Percentiles rank a stretch among this genome's conserved stretches.
phyloP scores from a whole-genome alignment of 2,113 vertebrate genomes.

The Siniperca chuatsi region DNA sequence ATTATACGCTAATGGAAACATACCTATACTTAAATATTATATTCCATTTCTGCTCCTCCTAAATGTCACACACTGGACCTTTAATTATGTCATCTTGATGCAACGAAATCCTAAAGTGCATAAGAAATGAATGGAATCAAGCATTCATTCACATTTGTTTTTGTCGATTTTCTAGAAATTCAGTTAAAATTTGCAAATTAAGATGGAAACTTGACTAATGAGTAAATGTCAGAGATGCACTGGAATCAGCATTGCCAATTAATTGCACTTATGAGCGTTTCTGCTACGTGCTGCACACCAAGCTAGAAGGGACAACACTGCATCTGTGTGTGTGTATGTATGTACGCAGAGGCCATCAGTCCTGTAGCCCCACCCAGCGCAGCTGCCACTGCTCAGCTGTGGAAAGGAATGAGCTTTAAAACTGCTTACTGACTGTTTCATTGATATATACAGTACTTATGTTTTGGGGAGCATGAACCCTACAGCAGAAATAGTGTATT shows the following conservation, averaged over 20 bases:
- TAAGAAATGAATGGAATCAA: no score
- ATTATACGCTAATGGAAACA: no score
- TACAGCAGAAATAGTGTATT: background rate
- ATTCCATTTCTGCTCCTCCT: no score
- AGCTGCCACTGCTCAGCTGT: background rate
- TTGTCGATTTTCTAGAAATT: no score
- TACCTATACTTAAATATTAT: no score
- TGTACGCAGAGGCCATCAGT: conserved; percentile 4
- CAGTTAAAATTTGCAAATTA: no score
- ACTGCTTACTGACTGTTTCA: background rate
- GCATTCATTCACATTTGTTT: no score
- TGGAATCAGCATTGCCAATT: background rate
- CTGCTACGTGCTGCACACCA: background rate
- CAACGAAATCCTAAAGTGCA: no score
- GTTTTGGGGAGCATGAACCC: background rate
- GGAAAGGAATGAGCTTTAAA: background rate
- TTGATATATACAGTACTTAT: background rate
- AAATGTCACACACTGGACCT: no score
- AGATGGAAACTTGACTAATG: no score
- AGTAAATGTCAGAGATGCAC: no score
- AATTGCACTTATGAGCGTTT: background rate
- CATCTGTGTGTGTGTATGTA: conserved; percentile 4
- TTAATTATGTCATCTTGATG: no score
- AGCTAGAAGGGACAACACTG: background rate
- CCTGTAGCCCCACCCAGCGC: conserved; percentile 10